These are phyloP conservation scores for Scrobipalpa costella DNA, from an alignment of 2,888 invertebrate species.

Conservation along the genomic window DNA sequence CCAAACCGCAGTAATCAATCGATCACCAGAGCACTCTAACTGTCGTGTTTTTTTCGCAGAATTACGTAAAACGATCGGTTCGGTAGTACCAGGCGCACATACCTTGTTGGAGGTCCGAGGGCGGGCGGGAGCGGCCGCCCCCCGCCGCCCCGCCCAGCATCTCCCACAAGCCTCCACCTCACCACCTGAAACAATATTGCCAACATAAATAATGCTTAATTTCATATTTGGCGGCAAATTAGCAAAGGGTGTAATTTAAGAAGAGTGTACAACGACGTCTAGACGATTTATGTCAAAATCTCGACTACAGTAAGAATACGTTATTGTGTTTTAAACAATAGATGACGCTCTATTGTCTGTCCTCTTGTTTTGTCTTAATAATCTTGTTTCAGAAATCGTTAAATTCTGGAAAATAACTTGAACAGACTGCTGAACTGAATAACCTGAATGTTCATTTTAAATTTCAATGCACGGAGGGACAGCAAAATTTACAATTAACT, in stretches of 20 bases:
- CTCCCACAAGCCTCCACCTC: slow-evolving; percentile 71
- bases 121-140: slow-evolving; percentile 81
- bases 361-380: too few relatives aligned
- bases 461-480: too few relatives aligned
- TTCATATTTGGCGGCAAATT: slow-evolving; percentile 26
- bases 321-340: background rate
- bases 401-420: background rate
- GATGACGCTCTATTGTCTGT: background rate
- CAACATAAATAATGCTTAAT: slow-evolving; percentile 21
- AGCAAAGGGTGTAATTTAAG: slow-evolving; percentile 5
- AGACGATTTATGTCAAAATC: slow-evolving; percentile 7
- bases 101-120: slow-evolving; percentile 76
- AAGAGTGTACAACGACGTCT: slow-evolving; percentile 1
- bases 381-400: background rate
- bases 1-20: background rate
- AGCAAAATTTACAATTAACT: too few relatives aligned
- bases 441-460: too few relatives aligned
- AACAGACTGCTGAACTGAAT: too few relatives aligned
- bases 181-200: slow-evolving; percentile 61
- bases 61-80: slow-evolving; percentile 27
- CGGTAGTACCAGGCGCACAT: slow-evolving; percentile 42
- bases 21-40: slow-evolving; percentile 40
- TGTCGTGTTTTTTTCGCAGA: slow-evolving; percentile 21
- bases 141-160: slow-evolving; percentile 81
- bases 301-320: background rate